These are phyloP conservation scores for Brachionus manjavacas DNA, from an alignment of 1,140 invertebrate species.

Conservation along the genomic window DNA sequence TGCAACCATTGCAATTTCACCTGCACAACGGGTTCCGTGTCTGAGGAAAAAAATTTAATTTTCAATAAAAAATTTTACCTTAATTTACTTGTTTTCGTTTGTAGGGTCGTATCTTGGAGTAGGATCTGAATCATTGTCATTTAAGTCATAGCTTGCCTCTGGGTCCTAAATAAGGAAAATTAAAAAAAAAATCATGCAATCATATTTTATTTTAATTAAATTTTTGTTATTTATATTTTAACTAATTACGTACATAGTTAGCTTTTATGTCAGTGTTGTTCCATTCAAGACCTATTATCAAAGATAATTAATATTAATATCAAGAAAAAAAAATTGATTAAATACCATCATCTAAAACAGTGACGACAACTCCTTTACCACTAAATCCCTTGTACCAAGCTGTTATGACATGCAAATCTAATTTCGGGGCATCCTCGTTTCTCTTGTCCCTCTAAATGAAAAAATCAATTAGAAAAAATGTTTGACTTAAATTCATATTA, in stretches of 20 bases:
- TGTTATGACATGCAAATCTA: slow-evolving; percentile 56
- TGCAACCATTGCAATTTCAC: slow-evolving; percentile 85
- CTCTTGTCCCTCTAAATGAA: background rate
- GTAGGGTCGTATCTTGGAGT: slow-evolving; percentile 60
- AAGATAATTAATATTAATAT: background rate
- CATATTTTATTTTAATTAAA: background rate
- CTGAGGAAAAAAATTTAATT: background rate
- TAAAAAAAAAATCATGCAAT: background rate
- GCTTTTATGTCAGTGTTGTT: slow-evolving; percentile 33
- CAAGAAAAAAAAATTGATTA: background rate
- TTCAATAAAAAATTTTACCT: background rate
- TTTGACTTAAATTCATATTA: background rate
- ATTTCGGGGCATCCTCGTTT: background rate
- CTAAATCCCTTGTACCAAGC: slow-evolving; percentile 46
- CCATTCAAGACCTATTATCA: slow-evolving; percentile 27
- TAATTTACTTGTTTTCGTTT: slow-evolving; percentile 55
- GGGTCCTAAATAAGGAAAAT: slow-evolving; percentile 60
- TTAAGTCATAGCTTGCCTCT: slow-evolving; percentile 56
- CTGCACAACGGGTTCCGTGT: slow-evolving; percentile 57
- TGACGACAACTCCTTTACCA: slow-evolving; percentile 47
- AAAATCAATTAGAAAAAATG: background rate
- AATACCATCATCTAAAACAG: slow-evolving; percentile 51
- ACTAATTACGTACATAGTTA: slow-evolving; percentile 55
- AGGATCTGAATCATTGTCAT: slow-evolving; percentile 56
- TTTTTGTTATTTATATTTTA: background rate